These are phyloP conservation scores for Phataginus tetradactyla DNA, from an alignment of 2,797 vertebrate genomes.

Conservation along the genomic window DNA sequence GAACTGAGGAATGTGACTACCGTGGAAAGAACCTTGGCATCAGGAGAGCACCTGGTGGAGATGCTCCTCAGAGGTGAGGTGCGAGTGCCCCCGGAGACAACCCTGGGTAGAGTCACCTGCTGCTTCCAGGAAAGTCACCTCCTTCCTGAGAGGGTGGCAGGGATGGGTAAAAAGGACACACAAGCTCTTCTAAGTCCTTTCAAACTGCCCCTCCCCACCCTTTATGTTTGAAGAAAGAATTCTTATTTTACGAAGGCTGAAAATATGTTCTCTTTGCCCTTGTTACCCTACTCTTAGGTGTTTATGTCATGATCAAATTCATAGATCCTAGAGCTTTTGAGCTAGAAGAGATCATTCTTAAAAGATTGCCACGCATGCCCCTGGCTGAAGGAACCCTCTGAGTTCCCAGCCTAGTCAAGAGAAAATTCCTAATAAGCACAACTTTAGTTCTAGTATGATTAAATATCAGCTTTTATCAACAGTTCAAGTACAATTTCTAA, in stretches of 20 bases:
- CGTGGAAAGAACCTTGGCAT: background rate
- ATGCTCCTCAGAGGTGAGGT: background rate
- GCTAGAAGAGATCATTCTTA: background rate
- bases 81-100: background rate
- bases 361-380: background rate
- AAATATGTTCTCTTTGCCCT: background rate
- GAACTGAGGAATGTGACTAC: background rate
- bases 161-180: background rate
- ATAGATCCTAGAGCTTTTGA: background rate
- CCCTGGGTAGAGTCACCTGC: background rate
- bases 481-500: slow-evolving; percentile 16
- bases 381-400: background rate
- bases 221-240: background rate
- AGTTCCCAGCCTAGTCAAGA: background rate
- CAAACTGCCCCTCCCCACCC: too few species aligned
- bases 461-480: slow-evolving; percentile 11
- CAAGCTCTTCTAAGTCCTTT: background rate
- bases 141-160: background rate
- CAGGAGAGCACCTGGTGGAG: background rate
- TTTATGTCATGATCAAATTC: background rate
- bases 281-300: background rate
- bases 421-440: slow-evolving; percentile 55
- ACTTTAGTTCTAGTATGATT: background rate
- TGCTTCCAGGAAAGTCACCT: background rate
- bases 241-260: background rate